These are phyloP conservation scores for Vireo altiloquus DNA, from an alignment of 2,113 vertebrate genomes.

Conservation along the genomic window DNA sequence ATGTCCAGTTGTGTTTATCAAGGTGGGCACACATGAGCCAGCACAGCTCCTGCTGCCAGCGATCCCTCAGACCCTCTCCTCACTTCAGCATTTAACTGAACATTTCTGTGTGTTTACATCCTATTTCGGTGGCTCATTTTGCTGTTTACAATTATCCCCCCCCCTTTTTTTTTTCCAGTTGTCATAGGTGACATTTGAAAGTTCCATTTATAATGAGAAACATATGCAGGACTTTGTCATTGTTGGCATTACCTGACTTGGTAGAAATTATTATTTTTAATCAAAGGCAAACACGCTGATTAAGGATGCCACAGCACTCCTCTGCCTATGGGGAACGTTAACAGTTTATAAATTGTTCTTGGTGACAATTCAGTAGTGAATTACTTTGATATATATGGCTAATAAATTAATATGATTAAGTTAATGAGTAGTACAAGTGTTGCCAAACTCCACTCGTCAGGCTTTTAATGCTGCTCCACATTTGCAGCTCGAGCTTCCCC, in stretches of 20 bases:
- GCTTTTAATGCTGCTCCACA: conserved; percentile 49
- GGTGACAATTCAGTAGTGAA: conserved; percentile 67
- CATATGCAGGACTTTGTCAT: conserved; percentile 52
- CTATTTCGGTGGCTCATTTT: conserved; percentile 29
- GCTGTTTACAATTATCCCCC: background rate
- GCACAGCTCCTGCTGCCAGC: background rate
- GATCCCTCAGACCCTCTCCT: background rate
- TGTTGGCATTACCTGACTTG: conserved; percentile 47
- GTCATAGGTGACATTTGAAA: conserved; percentile 16
- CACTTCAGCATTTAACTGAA: background rate
- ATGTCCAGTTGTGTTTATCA: background rate
- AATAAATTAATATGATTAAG: conserved; percentile 79
- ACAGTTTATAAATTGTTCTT: conserved; percentile 67
- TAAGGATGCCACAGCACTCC: conserved; percentile 32
- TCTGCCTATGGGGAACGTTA: conserved; percentile 29
- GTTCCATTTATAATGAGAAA: conserved; percentile 37
- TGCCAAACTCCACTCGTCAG: conserved; percentile 66
- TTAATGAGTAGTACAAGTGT: conserved; percentile 71
- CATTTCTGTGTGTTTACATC: background rate
- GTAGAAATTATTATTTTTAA: conserved; percentile 37
- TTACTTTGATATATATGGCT: conserved; percentile 72
- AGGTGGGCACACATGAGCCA: background rate
- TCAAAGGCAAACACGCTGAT: conserved; percentile 9
- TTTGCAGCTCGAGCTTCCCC: conserved; percentile 65
- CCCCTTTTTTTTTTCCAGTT: background rate